Conservation (phyloP, 2,888 invertebrate genomes). For the Melieria omissa region DNA sequence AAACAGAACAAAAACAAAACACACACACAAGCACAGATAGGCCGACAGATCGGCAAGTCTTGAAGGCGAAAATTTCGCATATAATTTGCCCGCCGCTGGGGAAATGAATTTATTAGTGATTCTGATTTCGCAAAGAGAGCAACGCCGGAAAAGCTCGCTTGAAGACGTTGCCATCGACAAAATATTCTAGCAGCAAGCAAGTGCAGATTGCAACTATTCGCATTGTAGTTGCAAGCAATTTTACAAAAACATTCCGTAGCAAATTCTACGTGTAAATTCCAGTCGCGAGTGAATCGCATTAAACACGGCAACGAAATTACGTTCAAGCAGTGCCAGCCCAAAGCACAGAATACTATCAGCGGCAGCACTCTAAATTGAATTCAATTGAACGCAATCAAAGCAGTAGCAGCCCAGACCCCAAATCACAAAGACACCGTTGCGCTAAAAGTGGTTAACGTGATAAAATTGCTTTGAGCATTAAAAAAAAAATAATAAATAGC, state of each 20-base stretch:
- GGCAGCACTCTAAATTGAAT: slow-evolving; percentile 29
- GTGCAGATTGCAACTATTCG: too few species aligned
- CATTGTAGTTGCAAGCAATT: too few species aligned
- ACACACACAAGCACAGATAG: background rate
- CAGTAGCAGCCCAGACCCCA: background rate
- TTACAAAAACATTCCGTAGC: too few species aligned
- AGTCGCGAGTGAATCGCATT: too few species aligned
- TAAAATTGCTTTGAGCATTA: background rate
- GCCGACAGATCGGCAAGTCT: slow-evolving; percentile 7
- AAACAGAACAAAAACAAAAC: slow-evolving; percentile 1
- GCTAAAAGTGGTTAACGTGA: too few species aligned
- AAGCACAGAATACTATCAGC: too few species aligned
- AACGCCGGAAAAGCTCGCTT: slow-evolving; percentile 44
- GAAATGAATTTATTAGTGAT: slow-evolving; percentile 61
- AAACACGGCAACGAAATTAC: too few species aligned
- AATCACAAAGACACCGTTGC: background rate
- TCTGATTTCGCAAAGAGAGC: slow-evolving; percentile 58
- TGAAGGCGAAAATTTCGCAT: slow-evolving; percentile 53
- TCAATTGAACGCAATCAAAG: slow-evolving; percentile 40
- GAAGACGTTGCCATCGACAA: slow-evolving; percentile 2
- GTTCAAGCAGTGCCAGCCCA: too few species aligned
- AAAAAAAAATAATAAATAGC: slow-evolving; percentile 9
- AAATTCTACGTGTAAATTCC: too few species aligned
- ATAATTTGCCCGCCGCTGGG: slow-evolving; percentile 61
- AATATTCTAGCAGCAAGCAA: too few species aligned